Conservation (phyloP, 2,113 vertebrate species). For the Centropristis striata region DNA sequence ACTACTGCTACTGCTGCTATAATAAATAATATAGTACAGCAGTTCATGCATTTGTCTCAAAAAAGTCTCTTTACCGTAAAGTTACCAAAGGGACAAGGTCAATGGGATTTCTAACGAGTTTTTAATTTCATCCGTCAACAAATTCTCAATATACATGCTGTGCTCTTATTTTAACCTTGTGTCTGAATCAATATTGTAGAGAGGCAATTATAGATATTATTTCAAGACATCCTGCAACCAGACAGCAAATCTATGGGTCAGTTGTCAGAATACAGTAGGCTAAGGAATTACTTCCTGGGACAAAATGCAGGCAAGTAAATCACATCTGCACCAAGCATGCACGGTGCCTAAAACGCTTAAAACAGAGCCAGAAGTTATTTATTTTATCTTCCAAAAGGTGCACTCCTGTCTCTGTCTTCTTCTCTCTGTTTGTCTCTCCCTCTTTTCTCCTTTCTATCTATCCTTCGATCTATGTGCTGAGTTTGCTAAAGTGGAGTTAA, state of each 20-base stretch:
- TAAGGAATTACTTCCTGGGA: constrained; percentile 71
- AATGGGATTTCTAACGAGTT: constrained; percentile 80
- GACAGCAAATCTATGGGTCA: constrained; percentile 81
- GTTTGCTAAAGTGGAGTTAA: constrained; percentile 84
- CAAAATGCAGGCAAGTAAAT: constrained; percentile 49
- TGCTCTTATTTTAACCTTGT: constrained; percentile 77
- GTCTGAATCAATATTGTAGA: constrained; percentile 80
- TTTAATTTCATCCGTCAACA: constrained; percentile 82
- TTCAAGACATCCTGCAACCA: constrained; percentile 74
- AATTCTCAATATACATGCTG: constrained; percentile 71
- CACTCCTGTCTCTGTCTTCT: constrained; percentile 50
- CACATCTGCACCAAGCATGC: constrained; percentile 13
- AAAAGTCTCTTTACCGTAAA: constrained; percentile 45
- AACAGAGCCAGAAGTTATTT: constrained; percentile 68
- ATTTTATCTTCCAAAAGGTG: constrained; percentile 70
- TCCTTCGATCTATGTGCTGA: constrained; percentile 79
- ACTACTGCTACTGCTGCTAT: neutral
- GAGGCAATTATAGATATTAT: constrained; percentile 84
- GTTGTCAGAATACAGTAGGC: constrained; percentile 66
- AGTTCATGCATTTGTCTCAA: constrained; percentile 37
- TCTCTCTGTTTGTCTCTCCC: constrained; percentile 50
- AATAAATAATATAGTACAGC: neutral
- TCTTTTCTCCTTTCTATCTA: constrained; percentile 60
- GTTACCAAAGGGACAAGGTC: constrained; percentile 73
- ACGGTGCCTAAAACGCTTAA: constrained; percentile 46